phyloP scores from a whole-genome alignment of 2,888 invertebrate species.

The Lochmaea crataegi region DNA sequence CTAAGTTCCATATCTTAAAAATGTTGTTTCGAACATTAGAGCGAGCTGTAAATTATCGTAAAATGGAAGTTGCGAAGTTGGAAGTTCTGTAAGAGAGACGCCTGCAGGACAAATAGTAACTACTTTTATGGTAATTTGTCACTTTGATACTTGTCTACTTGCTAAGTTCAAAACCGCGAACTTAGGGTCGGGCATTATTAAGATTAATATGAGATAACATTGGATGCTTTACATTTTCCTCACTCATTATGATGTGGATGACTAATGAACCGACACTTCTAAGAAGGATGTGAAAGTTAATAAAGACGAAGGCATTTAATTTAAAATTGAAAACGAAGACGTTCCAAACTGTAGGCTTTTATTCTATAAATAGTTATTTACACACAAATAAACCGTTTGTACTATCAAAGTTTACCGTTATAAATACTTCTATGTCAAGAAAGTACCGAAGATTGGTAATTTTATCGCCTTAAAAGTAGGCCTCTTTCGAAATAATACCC shows the following conservation, averaged over 20 bases:
- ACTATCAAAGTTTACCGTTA: neutral
- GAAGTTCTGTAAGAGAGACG: slow-evolving; percentile 32
- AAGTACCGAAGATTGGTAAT: no score
- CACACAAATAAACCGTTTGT: neutral
- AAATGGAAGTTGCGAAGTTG: slow-evolving; percentile 39
- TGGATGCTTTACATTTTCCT: slow-evolving; percentile 37
- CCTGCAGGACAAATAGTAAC: slow-evolving; percentile 43
- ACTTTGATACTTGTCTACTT: slow-evolving; percentile 43
- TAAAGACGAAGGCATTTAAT: slow-evolving; percentile 5
- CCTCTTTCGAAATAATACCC: no score
- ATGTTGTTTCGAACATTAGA: slow-evolving; percentile 16
- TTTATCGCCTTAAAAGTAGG: no score
- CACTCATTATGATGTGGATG: slow-evolving; percentile 32
- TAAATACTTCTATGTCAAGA: no score
- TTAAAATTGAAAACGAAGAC: slow-evolving; percentile 5
- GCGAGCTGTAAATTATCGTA: slow-evolving; percentile 26
- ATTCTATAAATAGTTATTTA: neutral
- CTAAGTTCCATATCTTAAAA: slow-evolving; percentile 27
- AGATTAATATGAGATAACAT: slow-evolving; percentile 42
- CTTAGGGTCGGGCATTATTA: slow-evolving; percentile 40
- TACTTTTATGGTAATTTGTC: slow-evolving; percentile 46
- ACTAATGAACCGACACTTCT: slow-evolving; percentile 34
- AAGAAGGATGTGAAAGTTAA: slow-evolving; percentile 26
- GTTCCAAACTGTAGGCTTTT: neutral
- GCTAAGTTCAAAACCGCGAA: slow-evolving; percentile 41